These are phyloP conservation scores for Platygyra sinensis DNA, from an alignment of 64 coral and sea anemone genomes.

Conservation along the genomic window DNA sequence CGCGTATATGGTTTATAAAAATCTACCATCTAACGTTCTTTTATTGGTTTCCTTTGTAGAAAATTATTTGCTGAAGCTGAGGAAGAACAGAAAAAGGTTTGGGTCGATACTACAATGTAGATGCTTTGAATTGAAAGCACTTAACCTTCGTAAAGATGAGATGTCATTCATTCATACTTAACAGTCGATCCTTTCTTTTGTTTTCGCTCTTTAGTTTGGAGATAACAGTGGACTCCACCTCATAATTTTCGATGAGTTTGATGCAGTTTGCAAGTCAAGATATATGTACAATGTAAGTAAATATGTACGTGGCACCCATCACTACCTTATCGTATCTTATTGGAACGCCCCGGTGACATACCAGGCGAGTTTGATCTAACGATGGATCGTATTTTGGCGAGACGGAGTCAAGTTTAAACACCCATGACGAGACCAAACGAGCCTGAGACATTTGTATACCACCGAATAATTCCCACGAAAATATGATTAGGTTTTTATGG, in stretches of 20 bases:
- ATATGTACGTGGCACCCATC: no score
- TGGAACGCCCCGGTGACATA: no score
- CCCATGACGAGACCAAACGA: no score
- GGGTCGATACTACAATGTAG: not conserved
- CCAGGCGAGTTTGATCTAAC: no score
- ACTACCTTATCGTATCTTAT: no score
- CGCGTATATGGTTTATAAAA: no score
- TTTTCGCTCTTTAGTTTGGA: conserved; percentile 62
- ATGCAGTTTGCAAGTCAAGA: conserved; percentile 98
- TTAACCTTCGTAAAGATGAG: not conserved
- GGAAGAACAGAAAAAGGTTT: conserved; percentile 89
- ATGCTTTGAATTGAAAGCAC: not conserved
- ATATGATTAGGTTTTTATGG: no score
- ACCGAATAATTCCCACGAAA: no score
- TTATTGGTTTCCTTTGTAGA: conserved; percentile 24
- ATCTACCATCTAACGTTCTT: not conserved
- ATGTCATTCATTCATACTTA: no score
- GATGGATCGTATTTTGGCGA: no score
- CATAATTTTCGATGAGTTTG: conserved; percentile 99
- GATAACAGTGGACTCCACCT: conserved; percentile 93
- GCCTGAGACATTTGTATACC: no score
- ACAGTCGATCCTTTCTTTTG: not conserved
- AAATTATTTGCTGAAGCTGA: conserved; percentile 96
- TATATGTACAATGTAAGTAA: conserved; percentile 98
- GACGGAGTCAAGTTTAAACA: no score